phyloP scores from a whole-genome alignment of 1,140 invertebrate genomes.

The Gonatopus flavifemur region DNA sequence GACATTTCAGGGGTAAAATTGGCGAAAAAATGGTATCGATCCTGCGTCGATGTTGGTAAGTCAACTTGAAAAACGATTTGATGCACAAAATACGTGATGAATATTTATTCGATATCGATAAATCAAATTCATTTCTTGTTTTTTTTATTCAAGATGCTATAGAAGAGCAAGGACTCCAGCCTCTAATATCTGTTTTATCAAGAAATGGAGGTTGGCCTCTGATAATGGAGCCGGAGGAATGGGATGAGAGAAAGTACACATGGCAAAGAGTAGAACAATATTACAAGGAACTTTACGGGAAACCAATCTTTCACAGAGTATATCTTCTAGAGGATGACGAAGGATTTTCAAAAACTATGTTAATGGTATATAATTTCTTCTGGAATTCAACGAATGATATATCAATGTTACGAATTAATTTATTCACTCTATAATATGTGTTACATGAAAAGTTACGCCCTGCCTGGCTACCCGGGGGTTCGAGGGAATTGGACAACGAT shows the following conservation, averaged over 20 bases:
- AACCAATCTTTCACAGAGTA: slow-evolving; percentile 15
- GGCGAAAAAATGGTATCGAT: slow-evolving; percentile 27
- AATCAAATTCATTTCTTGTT: background rate
- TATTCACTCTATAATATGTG: too few species aligned
- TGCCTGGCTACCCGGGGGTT: background rate
- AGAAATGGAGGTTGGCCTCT: slow-evolving; percentile 37
- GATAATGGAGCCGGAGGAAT: slow-evolving; percentile 28
- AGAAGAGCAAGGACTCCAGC: slow-evolving; percentile 17
- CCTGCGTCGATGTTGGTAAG: slow-evolving; percentile 27
- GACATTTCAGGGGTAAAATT: slow-evolving; percentile 24
- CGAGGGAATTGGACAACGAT: too few species aligned
- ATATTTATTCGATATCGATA: background rate
- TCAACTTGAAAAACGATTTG: background rate
- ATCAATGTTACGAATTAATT: background rate
- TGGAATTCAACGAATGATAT: background rate
- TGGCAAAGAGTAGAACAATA: slow-evolving; percentile 37
- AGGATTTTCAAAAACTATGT: background rate
- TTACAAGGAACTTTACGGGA: slow-evolving; percentile 22
- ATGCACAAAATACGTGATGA: background rate
- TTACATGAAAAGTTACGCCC: background rate
- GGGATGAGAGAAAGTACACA: slow-evolving; percentile 18
- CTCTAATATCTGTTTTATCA: slow-evolving; percentile 20
- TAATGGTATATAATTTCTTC: background rate
- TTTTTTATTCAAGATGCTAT: slow-evolving; percentile 11
- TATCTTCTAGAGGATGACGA: background rate